Conservation (phyloP, 64 coral and sea anemone genomes). For the Cladopsammia gracilis region DNA sequence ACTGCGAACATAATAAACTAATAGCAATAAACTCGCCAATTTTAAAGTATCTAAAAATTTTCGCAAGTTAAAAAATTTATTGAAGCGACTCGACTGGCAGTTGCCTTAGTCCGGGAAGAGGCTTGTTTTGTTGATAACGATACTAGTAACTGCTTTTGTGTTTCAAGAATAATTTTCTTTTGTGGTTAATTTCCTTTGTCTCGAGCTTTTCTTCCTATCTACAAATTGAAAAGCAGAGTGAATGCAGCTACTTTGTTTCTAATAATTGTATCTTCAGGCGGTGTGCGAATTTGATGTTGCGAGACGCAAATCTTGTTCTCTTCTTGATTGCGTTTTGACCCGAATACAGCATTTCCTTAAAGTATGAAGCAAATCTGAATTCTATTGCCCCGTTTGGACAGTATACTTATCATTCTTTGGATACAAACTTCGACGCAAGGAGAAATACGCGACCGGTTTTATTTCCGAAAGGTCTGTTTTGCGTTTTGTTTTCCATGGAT, state of each 20-base stretch:
- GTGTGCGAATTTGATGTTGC: neutral
- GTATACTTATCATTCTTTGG: neutral
- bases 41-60: neutral
- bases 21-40: neutral
- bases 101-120: neutral
- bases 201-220: neutral
- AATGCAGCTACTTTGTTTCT: neutral
- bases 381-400: neutral
- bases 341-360: slow-evolving; percentile 2
- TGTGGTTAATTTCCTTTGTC: slow-evolving; percentile 44
- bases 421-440: neutral
- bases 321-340: slow-evolving; percentile 3
- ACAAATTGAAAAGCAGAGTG: neutral
- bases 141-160: slow-evolving; percentile 54
- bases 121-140: slow-evolving; percentile 3
- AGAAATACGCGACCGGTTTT: neutral
- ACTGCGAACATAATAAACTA: neutral
- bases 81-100: neutral
- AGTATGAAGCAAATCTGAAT: neutral
- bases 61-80: neutral
- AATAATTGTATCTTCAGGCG: neutral
- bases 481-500: slow-evolving; percentile 21
- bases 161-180: slow-evolving; percentile 32
- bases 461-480: neutral
- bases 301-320: slow-evolving; percentile 10